Evolutionary conservation across 2,888 invertebrate genomes (phyloP), one percentile per base, ranked within the genome.

Genomic region (Synanthedon formicaeformis): DNA sequence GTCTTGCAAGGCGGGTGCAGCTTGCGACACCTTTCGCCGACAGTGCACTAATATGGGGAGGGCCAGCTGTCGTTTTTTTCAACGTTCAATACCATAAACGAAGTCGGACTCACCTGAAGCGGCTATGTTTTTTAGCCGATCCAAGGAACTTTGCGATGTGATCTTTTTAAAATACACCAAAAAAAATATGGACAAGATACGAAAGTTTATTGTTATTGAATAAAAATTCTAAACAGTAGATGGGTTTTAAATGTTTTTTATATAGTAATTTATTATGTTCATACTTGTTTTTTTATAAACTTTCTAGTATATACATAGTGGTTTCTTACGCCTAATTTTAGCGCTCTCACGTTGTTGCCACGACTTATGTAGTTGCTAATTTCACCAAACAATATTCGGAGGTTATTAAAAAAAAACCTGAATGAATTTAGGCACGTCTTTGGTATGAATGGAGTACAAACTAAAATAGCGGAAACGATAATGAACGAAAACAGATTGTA

Each of bases 11-110:
- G 57, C 55, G 53, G 53, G 57, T 58, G 58, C 66, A 62, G 64
- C 64, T 67, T 64, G 69, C 62, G 58, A 66, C 69, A 76, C 77
- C 72, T 75, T 79, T 77, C 71, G 71, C 71, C 67, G 61, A 59
- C 55, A 58, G 58, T 58, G 59, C 63, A 63, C 71, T 59, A 62
- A 73, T 71, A 75, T 66, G 69, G 73, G 61, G 63, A 65, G 56
- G 63, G 56, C 65, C 71, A 72, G 68, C 65, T 73, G 72, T 60
- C 59, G 63, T 71, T 78, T 76, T 75, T 76, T 69, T 3, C 60
- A 63, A 58, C 53, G 41, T 34, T 52, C 56, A 63, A 65, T 64
- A 59, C 68, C 68, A 67, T 69, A 73, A 69, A 67, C 65, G 66
- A 63, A 51, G 58, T 57, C 59, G 56, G 54, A 40, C 51, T 54